Conservation (phyloP, 37 sponge, comb jelly and placozoan genomes). For the Agelas oroides region DNA sequence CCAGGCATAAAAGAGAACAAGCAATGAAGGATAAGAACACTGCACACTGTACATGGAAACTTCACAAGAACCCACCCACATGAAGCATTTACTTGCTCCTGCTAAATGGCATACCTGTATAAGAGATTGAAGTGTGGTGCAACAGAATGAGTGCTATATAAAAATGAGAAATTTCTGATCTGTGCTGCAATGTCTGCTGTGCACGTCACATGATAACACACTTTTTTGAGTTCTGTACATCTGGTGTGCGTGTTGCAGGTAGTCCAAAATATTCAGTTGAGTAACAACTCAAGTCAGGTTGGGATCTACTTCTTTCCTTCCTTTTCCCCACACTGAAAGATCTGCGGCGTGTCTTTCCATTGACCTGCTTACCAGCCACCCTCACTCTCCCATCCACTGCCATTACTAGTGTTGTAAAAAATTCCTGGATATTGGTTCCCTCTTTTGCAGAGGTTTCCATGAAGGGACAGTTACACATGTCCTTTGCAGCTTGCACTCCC, state of each 20-base stretch:
- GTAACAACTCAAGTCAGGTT: slow-evolving; percentile 60
- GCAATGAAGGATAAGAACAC: too few relatives aligned
- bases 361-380: neutral
- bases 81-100: too few relatives aligned
- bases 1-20: too few relatives aligned
- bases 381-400: slow-evolving; percentile 44
- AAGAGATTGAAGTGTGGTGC: too few relatives aligned
- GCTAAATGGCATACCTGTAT: too few relatives aligned
- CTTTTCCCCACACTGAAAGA: slow-evolving; percentile 51
- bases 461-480: slow-evolving; percentile 71
- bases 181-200: too few relatives aligned
- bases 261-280: slow-evolving; percentile 39
- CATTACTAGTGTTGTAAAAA: slow-evolving; percentile 70
- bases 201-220: slow-evolving; percentile 40
- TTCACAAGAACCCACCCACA: too few relatives aligned
- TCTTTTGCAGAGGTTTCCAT: slow-evolving; percentile 89
- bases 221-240: slow-evolving; percentile 6
- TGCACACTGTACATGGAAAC: too few relatives aligned
- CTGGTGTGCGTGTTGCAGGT: neutral
- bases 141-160: too few relatives aligned
- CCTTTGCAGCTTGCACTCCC: slow-evolving; percentile 64
- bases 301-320: slow-evolving; percentile 49
- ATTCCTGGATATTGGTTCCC: slow-evolving; percentile 65
- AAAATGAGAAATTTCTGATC: too few relatives aligned
- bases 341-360: slow-evolving; percentile 3